These are phyloP conservation scores for Sigmodon hispidus DNA, from an alignment of 2,113 vertebrate genomes.

Conservation along the genomic window DNA sequence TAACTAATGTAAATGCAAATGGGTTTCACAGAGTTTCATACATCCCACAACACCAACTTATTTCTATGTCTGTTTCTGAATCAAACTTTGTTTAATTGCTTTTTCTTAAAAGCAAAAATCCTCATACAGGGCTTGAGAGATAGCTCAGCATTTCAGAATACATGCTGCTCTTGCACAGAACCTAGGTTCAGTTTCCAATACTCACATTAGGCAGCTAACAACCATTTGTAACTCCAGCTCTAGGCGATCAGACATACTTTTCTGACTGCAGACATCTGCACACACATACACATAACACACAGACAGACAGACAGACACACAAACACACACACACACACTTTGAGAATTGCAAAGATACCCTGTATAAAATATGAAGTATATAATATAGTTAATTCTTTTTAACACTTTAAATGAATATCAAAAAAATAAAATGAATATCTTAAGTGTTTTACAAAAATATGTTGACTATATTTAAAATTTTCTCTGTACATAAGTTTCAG, in stretches of 20 bases:
- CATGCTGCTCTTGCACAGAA: not conserved
- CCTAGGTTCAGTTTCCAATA: not conserved
- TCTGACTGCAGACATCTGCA: not conserved
- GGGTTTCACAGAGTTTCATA: too few species aligned
- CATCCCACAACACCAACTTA: not conserved
- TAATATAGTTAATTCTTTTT: not conserved
- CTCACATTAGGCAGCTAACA: not conserved
- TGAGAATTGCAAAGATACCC: not conserved
- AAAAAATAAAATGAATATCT: accelerated
- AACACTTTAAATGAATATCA: too few species aligned
- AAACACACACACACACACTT: not conserved
- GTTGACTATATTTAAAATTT: not conserved
- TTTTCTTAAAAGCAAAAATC: not conserved
- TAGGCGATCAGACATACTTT: not conserved
- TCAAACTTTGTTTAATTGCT: not conserved
- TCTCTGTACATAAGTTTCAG: not conserved
- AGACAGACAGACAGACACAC: not conserved
- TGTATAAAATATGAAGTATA: not conserved
- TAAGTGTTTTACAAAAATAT: not conserved
- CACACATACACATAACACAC: not conserved
- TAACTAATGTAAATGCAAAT: too few species aligned
- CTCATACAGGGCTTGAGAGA: not conserved
- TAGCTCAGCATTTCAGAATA: not conserved
- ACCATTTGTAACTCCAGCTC: not conserved
- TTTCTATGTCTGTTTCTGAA: not conserved